phyloP scores from a whole-genome alignment of 2,888 invertebrate species.

The Drosophila siamana region DNA sequence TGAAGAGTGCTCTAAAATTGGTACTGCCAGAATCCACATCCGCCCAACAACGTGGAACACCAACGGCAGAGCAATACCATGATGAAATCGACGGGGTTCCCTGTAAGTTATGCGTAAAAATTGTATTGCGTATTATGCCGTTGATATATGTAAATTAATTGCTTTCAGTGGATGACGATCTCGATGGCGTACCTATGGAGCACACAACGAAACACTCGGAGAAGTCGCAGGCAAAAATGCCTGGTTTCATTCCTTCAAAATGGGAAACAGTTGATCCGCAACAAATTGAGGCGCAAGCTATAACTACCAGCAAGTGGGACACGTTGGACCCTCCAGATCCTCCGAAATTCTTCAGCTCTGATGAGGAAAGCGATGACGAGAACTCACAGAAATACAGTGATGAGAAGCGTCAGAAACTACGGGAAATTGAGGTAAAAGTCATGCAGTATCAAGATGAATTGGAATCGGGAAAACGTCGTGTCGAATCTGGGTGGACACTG shows the following conservation, averaged over 20 bases:
- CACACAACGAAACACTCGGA: slow-evolving; percentile 65
- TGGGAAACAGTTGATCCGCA: slow-evolving; percentile 98
- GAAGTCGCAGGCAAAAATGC: slow-evolving; percentile 82
- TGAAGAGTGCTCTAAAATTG: slow-evolving; percentile 89
- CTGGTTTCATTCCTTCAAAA: slow-evolving; percentile 95
- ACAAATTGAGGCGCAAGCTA: slow-evolving; percentile 92
- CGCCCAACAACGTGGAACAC: slow-evolving; percentile 81
- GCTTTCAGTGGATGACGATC: slow-evolving; percentile 89
- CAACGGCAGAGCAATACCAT: slow-evolving; percentile 82
- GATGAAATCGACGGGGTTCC: slow-evolving; percentile 91
- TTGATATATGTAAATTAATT: neutral
- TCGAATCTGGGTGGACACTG: slow-evolving; percentile 91
- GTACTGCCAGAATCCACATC: slow-evolving; percentile 79
- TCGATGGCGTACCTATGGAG: slow-evolving; percentile 91
- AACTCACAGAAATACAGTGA: slow-evolving; percentile 87
- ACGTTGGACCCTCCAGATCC: slow-evolving; percentile 87
- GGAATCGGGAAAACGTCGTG: slow-evolving; percentile 92
- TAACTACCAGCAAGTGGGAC: slow-evolving; percentile 96
- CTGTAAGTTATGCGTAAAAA: slow-evolving; percentile 85
- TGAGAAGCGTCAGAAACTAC: slow-evolving; percentile 90
- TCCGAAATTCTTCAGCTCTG: slow-evolving; percentile 83
- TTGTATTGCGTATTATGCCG: accelerated
- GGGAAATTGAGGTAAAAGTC: slow-evolving; percentile 98
- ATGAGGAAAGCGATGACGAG: slow-evolving; percentile 82
- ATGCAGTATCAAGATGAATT: slow-evolving; percentile 98